Percentiles rank a stretch among this genome's conserved stretches.
These are phyloP conservation scores for Eupleurogrammus muticus DNA, from an alignment of 2,797 vertebrate species.

Conservation along the genomic window DNA sequence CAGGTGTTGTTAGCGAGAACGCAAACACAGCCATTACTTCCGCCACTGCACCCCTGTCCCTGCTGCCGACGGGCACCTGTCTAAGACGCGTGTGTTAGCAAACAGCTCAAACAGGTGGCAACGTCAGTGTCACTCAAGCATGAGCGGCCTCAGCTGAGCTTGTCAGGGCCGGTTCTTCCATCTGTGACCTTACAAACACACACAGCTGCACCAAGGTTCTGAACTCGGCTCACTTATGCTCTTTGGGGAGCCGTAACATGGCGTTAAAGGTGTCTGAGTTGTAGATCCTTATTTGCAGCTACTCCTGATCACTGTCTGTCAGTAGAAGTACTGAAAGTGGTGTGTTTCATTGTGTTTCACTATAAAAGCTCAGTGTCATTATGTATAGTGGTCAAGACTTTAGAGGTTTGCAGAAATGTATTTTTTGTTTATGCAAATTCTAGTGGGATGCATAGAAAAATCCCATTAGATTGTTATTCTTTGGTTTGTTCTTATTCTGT, in stretches of 20 bases:
- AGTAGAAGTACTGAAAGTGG: background rate
- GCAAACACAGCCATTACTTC: constrained; percentile 67
- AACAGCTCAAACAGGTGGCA: constrained; percentile 72
- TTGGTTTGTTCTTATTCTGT: background rate
- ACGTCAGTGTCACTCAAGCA: constrained; percentile 60
- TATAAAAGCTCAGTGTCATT: background rate
- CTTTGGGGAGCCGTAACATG: background rate
- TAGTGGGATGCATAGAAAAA: background rate
- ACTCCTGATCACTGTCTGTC: background rate
- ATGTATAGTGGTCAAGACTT: background rate
- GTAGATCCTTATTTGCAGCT: constrained; percentile 10
- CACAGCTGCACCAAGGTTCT: constrained; percentile 35
- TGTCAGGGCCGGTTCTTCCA: constrained; percentile 42
- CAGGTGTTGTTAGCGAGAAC: constrained; percentile 60
- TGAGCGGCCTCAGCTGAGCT: constrained; percentile 61
- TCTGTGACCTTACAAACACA: constrained; percentile 48
- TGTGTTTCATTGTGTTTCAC: background rate
- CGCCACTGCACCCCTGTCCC: constrained; percentile 35
- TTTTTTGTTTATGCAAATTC: background rate
- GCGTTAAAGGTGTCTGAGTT: constrained; percentile 4
- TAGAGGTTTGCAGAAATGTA: background rate
- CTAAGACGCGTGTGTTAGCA: constrained; percentile 60
- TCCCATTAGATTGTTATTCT: too few species aligned
- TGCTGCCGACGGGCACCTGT: constrained; percentile 57
- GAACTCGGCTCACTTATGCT: constrained; percentile 12